Evolutionary conservation across 92 coral and sea anemone species (phyloP).

Genomic region (Palythoa grandis): DNA sequence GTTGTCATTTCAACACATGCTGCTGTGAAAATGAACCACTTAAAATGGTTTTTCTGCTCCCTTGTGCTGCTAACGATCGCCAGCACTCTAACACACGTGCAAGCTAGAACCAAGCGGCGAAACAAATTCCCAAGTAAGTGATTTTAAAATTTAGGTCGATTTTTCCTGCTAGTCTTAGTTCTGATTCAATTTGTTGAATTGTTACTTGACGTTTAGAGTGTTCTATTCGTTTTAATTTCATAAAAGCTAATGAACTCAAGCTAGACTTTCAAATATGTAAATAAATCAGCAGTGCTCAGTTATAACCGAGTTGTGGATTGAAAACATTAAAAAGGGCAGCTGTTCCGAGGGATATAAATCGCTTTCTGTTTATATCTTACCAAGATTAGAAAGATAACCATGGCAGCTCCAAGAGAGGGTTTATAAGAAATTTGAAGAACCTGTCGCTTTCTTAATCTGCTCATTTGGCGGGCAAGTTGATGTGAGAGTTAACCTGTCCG

Average conservation of each 20-base stretch:
- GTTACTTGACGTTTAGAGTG: not conserved
- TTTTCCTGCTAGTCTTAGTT: not conserved
- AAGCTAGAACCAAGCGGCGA: constrained; percentile 30
- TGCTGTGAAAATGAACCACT: constrained; percentile 24
- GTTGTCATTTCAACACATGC: not conserved
- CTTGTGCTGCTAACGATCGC: not conserved
- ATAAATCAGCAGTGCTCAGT: not conserved
- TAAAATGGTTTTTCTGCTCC: not conserved
- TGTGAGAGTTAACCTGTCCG: constrained; percentile 21
- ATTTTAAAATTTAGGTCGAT: not conserved
- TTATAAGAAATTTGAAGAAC: not conserved
- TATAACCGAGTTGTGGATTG: not conserved
- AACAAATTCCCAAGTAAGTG: constrained; percentile 43
- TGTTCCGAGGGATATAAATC: not conserved
- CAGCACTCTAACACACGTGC: constrained; percentile 8
- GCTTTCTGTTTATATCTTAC: not conserved
- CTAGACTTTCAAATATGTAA: not conserved
- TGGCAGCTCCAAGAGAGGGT: not conserved
- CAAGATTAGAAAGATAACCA: not conserved
- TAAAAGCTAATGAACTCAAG: not conserved
- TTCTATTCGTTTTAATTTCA: not conserved
- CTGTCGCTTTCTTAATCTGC: not conserved
- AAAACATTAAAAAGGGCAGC: not conserved
- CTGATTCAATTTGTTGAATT: not conserved
- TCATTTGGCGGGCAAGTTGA: not conserved